Conservation (phyloP, 2,113 vertebrate genomes). For the Leptodactylus fuscus region DNA sequence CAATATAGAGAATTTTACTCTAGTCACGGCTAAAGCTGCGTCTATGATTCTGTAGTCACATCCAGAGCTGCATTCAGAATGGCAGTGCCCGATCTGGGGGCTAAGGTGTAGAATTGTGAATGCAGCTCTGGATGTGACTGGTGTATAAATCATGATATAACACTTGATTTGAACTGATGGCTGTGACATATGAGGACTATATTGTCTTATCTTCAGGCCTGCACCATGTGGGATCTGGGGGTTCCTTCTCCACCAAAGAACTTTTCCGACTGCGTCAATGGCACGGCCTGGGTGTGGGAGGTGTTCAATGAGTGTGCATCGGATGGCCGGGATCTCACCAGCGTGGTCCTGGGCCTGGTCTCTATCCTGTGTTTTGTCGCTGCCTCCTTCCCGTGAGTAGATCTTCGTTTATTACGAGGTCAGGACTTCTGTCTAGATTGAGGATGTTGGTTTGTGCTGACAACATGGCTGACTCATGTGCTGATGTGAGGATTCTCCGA, state of each 20-base stretch:
- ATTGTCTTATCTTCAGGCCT: background rate
- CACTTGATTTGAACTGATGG: background rate
- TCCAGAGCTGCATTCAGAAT: too few species aligned
- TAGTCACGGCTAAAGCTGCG: too few species aligned
- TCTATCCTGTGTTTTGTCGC: conserved; percentile 89
- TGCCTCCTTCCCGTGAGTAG: conserved; percentile 89
- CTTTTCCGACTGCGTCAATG: conserved; percentile 84
- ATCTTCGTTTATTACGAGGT: background rate
- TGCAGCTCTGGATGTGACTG: background rate
- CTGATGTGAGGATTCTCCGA: background rate
- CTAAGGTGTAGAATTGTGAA: background rate
- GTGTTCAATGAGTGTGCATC: conserved; percentile 84
- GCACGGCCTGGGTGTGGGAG: conserved; percentile 84
- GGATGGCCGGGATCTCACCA: conserved; percentile 84
- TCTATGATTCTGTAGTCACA: too few species aligned
- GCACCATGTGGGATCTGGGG: background rate
- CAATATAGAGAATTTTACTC: too few species aligned
- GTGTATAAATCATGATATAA: background rate
- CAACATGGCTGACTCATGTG: background rate
- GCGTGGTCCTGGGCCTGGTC: conserved; percentile 83
- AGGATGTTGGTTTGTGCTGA: background rate
- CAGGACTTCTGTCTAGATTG: background rate
- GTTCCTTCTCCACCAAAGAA: conserved; percentile 62
- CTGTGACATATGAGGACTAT: background rate
- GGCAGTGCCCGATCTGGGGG: too few species aligned